phyloP scores from a whole-genome alignment of 2,113 vertebrate genomes.

The Eurypyga helias region DNA sequence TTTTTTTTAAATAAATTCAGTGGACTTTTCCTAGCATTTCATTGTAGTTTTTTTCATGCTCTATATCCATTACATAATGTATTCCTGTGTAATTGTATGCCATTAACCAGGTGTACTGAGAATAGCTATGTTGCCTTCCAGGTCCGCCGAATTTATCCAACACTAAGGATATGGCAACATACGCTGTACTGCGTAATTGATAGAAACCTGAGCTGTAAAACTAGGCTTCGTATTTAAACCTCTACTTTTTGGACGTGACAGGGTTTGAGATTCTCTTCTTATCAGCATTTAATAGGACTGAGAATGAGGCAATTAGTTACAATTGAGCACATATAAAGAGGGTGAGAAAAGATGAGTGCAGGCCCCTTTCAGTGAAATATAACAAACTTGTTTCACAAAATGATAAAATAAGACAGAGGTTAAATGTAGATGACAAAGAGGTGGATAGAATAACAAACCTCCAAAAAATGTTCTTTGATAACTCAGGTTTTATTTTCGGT shows the following conservation, averaged over 20 bases:
- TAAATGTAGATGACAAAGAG: not conserved
- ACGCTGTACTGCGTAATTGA: fast-evolving
- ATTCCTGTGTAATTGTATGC: not conserved
- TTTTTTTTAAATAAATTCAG: not conserved
- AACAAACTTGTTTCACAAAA: not conserved
- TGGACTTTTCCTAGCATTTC: not conserved
- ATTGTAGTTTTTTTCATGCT: not conserved
- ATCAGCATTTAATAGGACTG: not conserved
- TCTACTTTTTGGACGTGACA: not conserved
- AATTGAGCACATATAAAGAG: not conserved
- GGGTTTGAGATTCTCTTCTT: not conserved
- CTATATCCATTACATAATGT: not conserved
- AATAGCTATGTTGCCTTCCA: not conserved
- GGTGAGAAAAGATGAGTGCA: not conserved
- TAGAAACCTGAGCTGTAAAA: not conserved
- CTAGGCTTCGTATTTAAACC: not conserved
- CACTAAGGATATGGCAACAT: not conserved
- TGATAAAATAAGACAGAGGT: not conserved
- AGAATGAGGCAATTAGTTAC: not conserved
- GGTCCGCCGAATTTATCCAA: not conserved
- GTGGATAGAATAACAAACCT: not conserved
- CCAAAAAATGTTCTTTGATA: not conserved
- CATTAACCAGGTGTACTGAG: not conserved
- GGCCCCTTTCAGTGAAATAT: not conserved
- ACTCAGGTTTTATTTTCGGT: not conserved